Percentiles rank a stretch among this genome's conserved stretches.
Evolutionary conservation across 23 tunicate genomes (phyloP).

Genomic region (Ciona savignyi): DNA sequence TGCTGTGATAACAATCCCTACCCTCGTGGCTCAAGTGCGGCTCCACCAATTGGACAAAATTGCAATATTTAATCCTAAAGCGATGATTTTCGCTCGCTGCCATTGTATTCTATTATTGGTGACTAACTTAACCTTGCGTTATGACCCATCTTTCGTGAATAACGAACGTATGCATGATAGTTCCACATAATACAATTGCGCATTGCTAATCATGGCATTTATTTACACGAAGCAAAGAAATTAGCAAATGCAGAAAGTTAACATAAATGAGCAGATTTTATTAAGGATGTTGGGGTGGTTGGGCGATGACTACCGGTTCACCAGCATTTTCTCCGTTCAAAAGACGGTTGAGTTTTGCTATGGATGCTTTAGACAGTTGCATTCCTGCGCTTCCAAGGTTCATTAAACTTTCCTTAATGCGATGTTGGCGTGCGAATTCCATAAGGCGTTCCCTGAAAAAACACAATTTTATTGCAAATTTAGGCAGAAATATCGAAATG

Average conservation of each 20-base stretch:
- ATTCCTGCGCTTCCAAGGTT: neutral
- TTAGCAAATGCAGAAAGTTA: too few relatives aligned
- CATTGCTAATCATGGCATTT: too few relatives aligned
- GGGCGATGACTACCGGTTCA: neutral
- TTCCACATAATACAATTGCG: too few relatives aligned
- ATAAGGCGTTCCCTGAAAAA: neutral
- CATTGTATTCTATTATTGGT: neutral
- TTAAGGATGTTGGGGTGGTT: too few relatives aligned
- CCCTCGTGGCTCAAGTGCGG: neutral
- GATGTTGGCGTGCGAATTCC: neutral
- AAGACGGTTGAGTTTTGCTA: neutral
- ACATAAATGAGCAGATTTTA: too few relatives aligned
- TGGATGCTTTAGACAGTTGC: neutral
- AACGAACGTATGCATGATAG: too few relatives aligned
- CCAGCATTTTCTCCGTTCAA: neutral
- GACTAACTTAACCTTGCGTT: too few relatives aligned
- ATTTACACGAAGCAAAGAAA: too few relatives aligned
- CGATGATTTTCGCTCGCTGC: neutral
- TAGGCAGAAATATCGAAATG: too few relatives aligned
- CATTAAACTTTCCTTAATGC: neutral
- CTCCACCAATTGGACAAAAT: neutral
- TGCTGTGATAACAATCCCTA: neutral
- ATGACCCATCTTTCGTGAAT: too few relatives aligned
- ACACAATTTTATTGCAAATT: too few relatives aligned
- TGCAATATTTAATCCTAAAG: neutral